Evolutionary conservation across 2,888 invertebrate species (phyloP), one percentile per base, ranked within the genome.

Genomic region (Leptinotarsa rubiginosa): DNA sequence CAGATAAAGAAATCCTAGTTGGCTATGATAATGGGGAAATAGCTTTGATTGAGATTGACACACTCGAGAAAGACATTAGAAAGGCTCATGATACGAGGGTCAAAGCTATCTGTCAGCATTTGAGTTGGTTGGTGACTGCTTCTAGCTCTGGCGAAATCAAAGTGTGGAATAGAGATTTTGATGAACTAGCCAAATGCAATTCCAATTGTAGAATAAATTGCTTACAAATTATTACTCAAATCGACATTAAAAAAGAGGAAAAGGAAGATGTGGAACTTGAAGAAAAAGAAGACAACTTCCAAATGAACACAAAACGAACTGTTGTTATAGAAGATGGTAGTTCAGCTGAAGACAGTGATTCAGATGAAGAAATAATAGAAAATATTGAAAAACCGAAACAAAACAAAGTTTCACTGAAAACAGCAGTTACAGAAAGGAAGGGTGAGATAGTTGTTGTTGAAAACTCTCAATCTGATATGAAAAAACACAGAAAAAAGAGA

Each of bases 71-170:
- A 59, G 79, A 86, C 72, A 87, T 88, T 70, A 88, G 89, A 77
- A 83, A 88, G 75, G 92, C 91, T 0, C 93, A 94, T 77, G 89
- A 90, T 68, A 88, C 91, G 65, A 90, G 96, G 84, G 91, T 96
- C 0, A 94, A 95, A 86, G 91, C 92, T 80, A 87, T 95, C 77
- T 88, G 89, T 72, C 90, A 87, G 82, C 88, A 89, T 71, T 90
- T 91, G 68, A 86, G 90, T 69, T 89, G 89, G 81, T 84, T 95
- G 31, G 91, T 92, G 69, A 92, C 95, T 49, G 93, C 92, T 20
- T 94, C 95, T 7, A 96, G 96, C 87, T 91, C 92, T 75, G 97
- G 97, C 0, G 92, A 93, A 84, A 88, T 96, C 65, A 95, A 94
- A 87, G 87, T 95, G 0, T 96, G 95, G 94, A 89, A 86, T 76